A percentile compares a stretch with the other conserved stretches of the same genome.
Evolutionary conservation across 2,888 invertebrate genomes (phyloP).

Genomic region (Apamea epomidion): DNA sequence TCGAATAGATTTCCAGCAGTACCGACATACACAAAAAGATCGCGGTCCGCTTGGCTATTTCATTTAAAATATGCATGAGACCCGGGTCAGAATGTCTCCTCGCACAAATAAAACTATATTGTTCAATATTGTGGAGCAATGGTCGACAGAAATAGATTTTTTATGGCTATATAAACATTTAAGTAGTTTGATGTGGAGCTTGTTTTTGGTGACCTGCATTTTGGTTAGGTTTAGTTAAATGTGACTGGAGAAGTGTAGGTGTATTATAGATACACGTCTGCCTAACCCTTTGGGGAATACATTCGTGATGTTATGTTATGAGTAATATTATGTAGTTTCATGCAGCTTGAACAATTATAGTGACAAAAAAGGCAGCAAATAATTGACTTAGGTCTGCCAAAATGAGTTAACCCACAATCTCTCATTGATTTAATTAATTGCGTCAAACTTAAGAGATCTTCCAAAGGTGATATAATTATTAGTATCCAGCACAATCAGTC

Average conservation of each 20-base stretch:
- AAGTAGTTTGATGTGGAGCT: slow-evolving; percentile 41
- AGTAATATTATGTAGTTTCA: not conserved
- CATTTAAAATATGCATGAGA: slow-evolving; percentile 83
- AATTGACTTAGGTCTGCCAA: not conserved
- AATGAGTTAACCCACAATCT: not conserved
- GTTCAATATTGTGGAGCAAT: slow-evolving; percentile 68
- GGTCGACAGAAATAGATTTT: slow-evolving; percentile 69
- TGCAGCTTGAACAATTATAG: not conserved
- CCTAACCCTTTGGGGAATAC: not conserved
- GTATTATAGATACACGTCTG: not conserved
- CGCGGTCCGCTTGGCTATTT: slow-evolving; percentile 73
- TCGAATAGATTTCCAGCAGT: slow-evolving; percentile 65
- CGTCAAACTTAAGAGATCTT: not conserved
- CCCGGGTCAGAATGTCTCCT: slow-evolving; percentile 75
- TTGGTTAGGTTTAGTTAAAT: not conserved
- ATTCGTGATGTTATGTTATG: not conserved
- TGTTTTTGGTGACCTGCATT: slow-evolving; percentile 25
- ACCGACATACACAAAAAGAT: slow-evolving; percentile 65
- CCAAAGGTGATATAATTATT: not conserved
- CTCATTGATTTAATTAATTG: not conserved
- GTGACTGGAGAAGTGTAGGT: not conserved
- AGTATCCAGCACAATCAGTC: not conserved
- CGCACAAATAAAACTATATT: slow-evolving; percentile 78
- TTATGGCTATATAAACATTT: slow-evolving; percentile 61
- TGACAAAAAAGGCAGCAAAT: not conserved